Percentiles rank a stretch among this genome's conserved stretches.
Conservation (phyloP, 1,140 invertebrate species). For the Scaptomyza graminum region DNA sequence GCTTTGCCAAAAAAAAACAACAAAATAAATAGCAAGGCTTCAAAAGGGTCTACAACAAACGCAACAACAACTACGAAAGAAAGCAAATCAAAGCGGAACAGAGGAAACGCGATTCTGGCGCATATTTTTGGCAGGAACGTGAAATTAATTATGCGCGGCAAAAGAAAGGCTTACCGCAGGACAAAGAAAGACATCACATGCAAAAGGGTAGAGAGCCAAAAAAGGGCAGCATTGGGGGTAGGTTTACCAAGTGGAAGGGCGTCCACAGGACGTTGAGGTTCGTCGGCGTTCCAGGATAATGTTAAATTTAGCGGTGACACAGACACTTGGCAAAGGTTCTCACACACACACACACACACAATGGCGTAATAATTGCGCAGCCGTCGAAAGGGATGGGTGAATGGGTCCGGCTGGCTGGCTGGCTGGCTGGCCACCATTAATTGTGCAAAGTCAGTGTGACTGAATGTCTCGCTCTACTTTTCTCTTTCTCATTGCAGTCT, state of each 20-base stretch:
- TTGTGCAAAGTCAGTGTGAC: conserved; percentile 72
- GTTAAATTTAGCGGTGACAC: conserved; percentile 80
- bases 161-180: conserved; percentile 58
- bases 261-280: conserved; percentile 25
- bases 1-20: conserved; percentile 28
- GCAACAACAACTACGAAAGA: conserved; percentile 26
- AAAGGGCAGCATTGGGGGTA: conserved; percentile 11
- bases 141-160: conserved; percentile 76
- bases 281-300: conserved; percentile 66
- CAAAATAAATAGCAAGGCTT: conserved; percentile 33
- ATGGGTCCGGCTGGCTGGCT: conserved; percentile 4
- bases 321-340: conserved; percentile 78
- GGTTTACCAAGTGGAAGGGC: conserved; percentile 42
- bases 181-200: conserved; percentile 51
- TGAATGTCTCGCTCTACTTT: conserved; percentile 25
- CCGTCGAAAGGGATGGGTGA: conserved; percentile 7
- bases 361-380: conserved; percentile 72
- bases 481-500: background rate
- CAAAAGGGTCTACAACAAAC: conserved; percentile 20
- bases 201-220: conserved; percentile 23
- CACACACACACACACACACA: conserved; percentile 65
- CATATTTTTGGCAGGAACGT: conserved; percentile 79
- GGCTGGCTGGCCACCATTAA: conserved; percentile 56
- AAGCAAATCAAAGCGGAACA: conserved; percentile 59
- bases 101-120: conserved; percentile 61